Evolutionary conservation across 1,140 invertebrate species (phyloP).

Genomic region (Whitmania pigra): DNA sequence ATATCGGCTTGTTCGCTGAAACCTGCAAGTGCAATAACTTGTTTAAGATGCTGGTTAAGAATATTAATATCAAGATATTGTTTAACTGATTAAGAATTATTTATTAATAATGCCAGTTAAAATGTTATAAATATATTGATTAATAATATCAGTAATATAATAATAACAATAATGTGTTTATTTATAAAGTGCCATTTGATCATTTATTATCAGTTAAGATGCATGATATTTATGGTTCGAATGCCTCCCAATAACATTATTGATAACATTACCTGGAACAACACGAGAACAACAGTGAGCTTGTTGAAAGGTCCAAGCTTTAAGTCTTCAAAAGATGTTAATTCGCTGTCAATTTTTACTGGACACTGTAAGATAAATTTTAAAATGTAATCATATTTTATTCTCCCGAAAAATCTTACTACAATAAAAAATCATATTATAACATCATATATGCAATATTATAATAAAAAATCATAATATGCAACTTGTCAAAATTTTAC

Average conservation of each 20-base stretch:
- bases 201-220: too few species aligned
- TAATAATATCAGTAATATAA: too few species aligned
- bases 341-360: too few species aligned
- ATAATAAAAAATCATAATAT: neutral
- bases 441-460: neutral
- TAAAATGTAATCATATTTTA: constrained; percentile 12
- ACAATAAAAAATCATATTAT: too few species aligned
- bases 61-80: too few species aligned
- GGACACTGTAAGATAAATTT: too few species aligned
- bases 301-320: constrained; percentile 35
- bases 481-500: neutral
- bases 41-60: neutral
- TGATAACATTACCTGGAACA: constrained; percentile 34
- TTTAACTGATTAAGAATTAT: too few species aligned
- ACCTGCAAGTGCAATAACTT: constrained; percentile 25
- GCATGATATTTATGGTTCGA: too few species aligned
- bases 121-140: too few species aligned
- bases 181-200: too few species aligned
- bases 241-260: neutral
- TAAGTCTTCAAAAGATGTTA: constrained; percentile 29
- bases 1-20: too few species aligned
- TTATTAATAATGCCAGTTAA: neutral
- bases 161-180: too few species aligned
- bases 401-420: constrained; percentile 30
- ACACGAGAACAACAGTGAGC: constrained; percentile 33